Percentiles rank a stretch among this genome's conserved stretches.
These are phyloP conservation scores for Thera obeliscata DNA, from an alignment of 2,888 invertebrate species.

Conservation along the genomic window DNA sequence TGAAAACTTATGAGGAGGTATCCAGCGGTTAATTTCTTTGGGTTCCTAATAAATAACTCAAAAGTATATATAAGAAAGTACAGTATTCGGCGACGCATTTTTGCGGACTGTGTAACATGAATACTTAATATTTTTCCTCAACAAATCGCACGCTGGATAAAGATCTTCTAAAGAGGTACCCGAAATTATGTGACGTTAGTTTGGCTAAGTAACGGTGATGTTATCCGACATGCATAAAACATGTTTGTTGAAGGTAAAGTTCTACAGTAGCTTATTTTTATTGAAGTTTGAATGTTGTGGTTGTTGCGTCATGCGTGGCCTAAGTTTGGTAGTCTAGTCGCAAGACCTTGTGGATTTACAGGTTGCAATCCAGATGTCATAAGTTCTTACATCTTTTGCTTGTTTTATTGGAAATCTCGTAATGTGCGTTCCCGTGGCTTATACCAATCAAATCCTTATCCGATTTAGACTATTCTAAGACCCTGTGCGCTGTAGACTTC, in stretches of 20 bases:
- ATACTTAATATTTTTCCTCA: conserved; percentile 10
- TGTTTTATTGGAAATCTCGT: too few relatives aligned
- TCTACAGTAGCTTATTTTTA: not conserved
- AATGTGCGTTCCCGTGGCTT: too few relatives aligned
- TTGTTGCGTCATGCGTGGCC: not conserved
- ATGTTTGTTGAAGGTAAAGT: conserved; percentile 9
- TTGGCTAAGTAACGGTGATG: conserved; percentile 29
- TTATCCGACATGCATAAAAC: conserved; percentile 22
- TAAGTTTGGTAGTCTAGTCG: not conserved
- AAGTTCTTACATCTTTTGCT: too few relatives aligned
- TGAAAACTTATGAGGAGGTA: not conserved
- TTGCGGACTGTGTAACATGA: not conserved
- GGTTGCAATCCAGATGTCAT: not conserved
- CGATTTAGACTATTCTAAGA: too few relatives aligned
- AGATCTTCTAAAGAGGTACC: conserved; percentile 3
- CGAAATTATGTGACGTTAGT: conserved; percentile 15
- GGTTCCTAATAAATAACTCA: not conserved
- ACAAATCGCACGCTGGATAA: conserved; percentile 5
- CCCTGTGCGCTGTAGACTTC: too few relatives aligned
- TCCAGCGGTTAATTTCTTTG: not conserved
- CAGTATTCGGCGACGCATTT: not conserved
- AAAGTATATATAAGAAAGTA: not conserved
- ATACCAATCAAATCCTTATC: too few relatives aligned
- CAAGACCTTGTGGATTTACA: not conserved
- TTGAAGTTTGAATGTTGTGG: not conserved